Evolutionary conservation across 1,140 invertebrate genomes (phyloP).

Genomic region (Leptonema lineaticorne): DNA sequence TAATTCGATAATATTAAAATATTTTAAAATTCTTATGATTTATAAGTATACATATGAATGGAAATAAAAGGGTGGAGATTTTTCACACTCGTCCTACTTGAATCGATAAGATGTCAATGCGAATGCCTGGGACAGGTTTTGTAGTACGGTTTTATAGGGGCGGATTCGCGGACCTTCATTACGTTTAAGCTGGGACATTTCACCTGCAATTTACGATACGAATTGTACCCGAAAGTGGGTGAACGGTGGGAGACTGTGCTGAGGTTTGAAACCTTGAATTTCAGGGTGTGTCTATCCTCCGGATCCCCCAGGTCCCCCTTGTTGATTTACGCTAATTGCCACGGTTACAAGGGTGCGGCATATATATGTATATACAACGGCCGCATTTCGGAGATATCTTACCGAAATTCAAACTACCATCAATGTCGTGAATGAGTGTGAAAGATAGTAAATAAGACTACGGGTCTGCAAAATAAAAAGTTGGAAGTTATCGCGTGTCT

Average conservation of each 20-base stretch:
- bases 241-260: neutral
- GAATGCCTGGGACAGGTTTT: neutral
- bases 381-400: neutral
- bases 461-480: too few species aligned
- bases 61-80: too few species aligned
- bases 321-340: conserved; percentile 27
- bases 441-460: too few species aligned
- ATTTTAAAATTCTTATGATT: too few species aligned
- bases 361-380: neutral
- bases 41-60: too few species aligned
- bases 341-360: neutral
- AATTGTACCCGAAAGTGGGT: neutral
- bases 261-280: neutral
- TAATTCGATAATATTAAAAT: too few species aligned
- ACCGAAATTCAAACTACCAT: neutral
- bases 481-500: too few species aligned
- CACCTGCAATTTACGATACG: conserved; percentile 21
- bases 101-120: neutral
- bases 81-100: neutral
- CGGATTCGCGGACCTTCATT: conserved; percentile 11
- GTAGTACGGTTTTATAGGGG: neutral
- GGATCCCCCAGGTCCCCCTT: neutral
- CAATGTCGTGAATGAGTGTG: too few species aligned
- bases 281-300: conserved; percentile 6
- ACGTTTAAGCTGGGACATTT: conserved; percentile 3